Conservation (phyloP, 2,888 invertebrate genomes). For the Agapetus fuscipes region DNA sequence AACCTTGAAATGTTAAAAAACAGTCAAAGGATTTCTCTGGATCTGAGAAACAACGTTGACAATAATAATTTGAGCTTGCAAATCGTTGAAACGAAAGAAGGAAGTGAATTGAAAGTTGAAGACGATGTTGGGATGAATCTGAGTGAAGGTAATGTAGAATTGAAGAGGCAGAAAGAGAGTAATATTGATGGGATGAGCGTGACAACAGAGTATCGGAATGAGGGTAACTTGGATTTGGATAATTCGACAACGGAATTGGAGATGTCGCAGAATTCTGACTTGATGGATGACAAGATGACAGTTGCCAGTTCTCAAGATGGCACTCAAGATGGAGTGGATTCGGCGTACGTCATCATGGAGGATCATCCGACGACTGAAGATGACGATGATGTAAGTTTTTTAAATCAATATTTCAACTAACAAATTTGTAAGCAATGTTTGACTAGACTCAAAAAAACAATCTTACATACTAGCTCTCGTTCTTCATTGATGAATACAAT, state of each 20-base stretch:
- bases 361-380: constrained; percentile 30
- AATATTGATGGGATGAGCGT: too few relatives aligned
- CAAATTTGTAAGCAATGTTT: too few relatives aligned
- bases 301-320: constrained; percentile 26
- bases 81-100: constrained; percentile 3
- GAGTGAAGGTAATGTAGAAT: too few relatives aligned
- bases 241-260: constrained; percentile 16
- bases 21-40: constrained; percentile 16
- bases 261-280: constrained; percentile 13
- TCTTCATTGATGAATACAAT: too few relatives aligned
- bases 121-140: not conserved
- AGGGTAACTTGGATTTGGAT: constrained; percentile 16
- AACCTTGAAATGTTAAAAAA: constrained; percentile 20
- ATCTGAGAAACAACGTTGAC: constrained; percentile 9
- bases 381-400: constrained; percentile 29
- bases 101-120: not conserved
- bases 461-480: too few relatives aligned
- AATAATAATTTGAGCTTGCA: constrained; percentile 13
- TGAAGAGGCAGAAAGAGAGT: too few relatives aligned
- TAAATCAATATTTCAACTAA: too few relatives aligned
- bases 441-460: too few relatives aligned
- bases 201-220: too few relatives aligned
- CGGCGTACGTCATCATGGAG: constrained; percentile 38
- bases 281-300: constrained; percentile 23
- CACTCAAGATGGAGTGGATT: constrained; percentile 31